Base-by-base conservation (phyloP, 2,797 vertebrate genomes). In the Malurus splendens region DNA sequence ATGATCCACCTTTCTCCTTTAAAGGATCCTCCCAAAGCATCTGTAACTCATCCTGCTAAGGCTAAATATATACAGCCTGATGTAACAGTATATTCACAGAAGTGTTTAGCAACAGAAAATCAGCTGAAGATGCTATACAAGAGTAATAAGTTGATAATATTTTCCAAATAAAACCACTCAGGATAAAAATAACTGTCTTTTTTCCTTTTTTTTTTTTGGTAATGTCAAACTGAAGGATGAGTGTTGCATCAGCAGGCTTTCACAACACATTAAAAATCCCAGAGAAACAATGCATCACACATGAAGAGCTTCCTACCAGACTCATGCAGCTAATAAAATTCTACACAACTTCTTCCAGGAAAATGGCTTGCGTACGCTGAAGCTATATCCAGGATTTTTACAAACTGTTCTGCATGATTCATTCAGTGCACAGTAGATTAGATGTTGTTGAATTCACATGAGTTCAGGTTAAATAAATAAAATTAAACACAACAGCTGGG, bases 381-480 rank as follows among this genome's bases (percentile, higher is more conserved):
- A 89, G 74, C 54, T 60, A 27, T 28, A 88, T 32, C 60, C 73
- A 90, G 90, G 87, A 67, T 83, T 93, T 95, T 90, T 80, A 82
- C 89, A 89, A 93, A 92, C 82, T 90, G 89, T 87, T 94, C 92
- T 87, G 70, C 68, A 79, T 91, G 87, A 95, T 92, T 95, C 88
- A 94, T 78, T 90, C 82, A 89, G 45, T 2, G 9, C 59, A 82
- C 0, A 0, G 72, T 82, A 93, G 87, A 94, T 94, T 94, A 94
- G 91, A 94, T 90, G 82, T 86, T 91, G 89, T 48, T 94, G 91
- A 92, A 95, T 93, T 94, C 77, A 83, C 91, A 92, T 87, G 89
- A 94, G 79, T 93, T 93, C 88, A 90, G 28, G 7, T 80, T 94
- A 92, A 94, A 93, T 86, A 90, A 94, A 93, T 94, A 93, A 93